These are phyloP conservation scores for Macaria liturata DNA, from an alignment of 2,888 invertebrate genomes.

Conservation along the genomic window DNA sequence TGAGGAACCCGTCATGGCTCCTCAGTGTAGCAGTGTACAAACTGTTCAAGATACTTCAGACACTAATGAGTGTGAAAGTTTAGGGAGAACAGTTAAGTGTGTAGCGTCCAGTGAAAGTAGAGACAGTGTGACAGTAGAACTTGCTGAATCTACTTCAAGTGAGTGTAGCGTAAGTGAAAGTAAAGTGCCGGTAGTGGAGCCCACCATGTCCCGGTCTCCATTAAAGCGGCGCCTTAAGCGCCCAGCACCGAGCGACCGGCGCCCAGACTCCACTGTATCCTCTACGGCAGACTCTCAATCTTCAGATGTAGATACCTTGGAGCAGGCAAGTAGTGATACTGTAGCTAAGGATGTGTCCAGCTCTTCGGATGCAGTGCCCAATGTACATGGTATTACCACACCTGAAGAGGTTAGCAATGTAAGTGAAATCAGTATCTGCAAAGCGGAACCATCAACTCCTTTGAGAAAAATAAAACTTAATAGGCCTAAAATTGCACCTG, in stretches of 20 bases:
- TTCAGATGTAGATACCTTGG: constrained; percentile 49
- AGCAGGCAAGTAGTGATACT: constrained; percentile 57
- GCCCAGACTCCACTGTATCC: constrained; percentile 77
- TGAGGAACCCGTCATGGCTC: constrained; percentile 28
- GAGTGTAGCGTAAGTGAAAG: constrained; percentile 72
- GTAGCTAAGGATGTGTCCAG: constrained; percentile 75
- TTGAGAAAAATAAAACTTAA: constrained; percentile 76
- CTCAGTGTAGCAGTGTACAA: constrained; percentile 64
- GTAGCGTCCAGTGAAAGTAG: constrained; percentile 72
- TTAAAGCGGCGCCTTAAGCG: constrained; percentile 67
- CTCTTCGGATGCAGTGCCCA: constrained; percentile 72
- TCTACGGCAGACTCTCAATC: constrained; percentile 70
- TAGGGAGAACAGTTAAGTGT: constrained; percentile 70
- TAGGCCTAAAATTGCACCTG: constrained; percentile 66
- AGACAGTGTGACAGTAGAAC: constrained; percentile 74
- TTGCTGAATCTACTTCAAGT: constrained; percentile 77
- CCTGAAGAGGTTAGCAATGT: constrained; percentile 74
- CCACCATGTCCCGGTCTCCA: constrained; percentile 57
- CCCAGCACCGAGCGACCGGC: constrained; percentile 64
- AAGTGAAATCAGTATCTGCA: constrained; percentile 77
- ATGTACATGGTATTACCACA: constrained; percentile 66
- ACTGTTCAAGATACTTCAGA: constrained; percentile 53
- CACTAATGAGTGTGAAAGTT: constrained; percentile 54
- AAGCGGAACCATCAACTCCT: constrained; percentile 76
- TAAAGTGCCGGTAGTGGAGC: constrained; percentile 48